Percentiles rank a stretch among this genome's conserved stretches.
Conservation (phyloP, 2,797 vertebrate species). For the Anguilla anguilla region DNA sequence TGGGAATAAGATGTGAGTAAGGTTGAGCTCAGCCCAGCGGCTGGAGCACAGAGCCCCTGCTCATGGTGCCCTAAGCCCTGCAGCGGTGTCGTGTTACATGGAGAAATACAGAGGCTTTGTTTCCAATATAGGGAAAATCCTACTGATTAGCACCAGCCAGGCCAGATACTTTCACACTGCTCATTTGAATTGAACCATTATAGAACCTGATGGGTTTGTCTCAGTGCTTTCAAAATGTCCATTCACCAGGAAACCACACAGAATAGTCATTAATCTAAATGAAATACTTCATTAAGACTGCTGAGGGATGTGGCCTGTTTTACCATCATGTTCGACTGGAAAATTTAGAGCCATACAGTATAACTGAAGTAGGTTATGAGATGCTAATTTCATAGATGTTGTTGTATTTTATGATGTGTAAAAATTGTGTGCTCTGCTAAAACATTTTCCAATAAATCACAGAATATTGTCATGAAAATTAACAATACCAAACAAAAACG, state of each 20-base stretch:
- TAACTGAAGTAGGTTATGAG: slow-evolving; percentile 8
- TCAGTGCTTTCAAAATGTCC: slow-evolving; percentile 12
- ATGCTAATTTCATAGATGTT: neutral
- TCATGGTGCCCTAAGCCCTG: neutral
- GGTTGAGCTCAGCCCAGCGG: neutral
- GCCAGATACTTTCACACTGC: slow-evolving; percentile 15
- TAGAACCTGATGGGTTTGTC: neutral
- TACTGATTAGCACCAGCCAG: slow-evolving; percentile 15
- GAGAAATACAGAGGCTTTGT: slow-evolving; percentile 30
- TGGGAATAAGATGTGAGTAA: slow-evolving; percentile 23
- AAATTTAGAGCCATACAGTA: slow-evolving; percentile 12
- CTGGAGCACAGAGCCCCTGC: neutral
- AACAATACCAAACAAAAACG: slow-evolving; percentile 3
- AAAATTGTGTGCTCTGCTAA: slow-evolving; percentile 10
- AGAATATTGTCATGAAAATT: slow-evolving; percentile 20
- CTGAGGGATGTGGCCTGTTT: neutral
- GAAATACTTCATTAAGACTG: neutral
- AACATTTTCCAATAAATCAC: slow-evolving; percentile 15
- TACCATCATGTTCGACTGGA: neutral
- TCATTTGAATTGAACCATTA: slow-evolving; percentile 25
- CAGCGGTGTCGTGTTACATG: slow-evolving; percentile 8
- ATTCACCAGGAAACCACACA: neutral
- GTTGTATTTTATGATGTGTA: neutral
- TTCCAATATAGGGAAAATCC: slow-evolving; percentile 27
- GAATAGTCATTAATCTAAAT: neutral